Percentiles rank a stretch among this genome's conserved stretches.
Evolutionary conservation across 1,140 invertebrate genomes (phyloP).

Genomic region (Brachionus plicatilis): DNA sequence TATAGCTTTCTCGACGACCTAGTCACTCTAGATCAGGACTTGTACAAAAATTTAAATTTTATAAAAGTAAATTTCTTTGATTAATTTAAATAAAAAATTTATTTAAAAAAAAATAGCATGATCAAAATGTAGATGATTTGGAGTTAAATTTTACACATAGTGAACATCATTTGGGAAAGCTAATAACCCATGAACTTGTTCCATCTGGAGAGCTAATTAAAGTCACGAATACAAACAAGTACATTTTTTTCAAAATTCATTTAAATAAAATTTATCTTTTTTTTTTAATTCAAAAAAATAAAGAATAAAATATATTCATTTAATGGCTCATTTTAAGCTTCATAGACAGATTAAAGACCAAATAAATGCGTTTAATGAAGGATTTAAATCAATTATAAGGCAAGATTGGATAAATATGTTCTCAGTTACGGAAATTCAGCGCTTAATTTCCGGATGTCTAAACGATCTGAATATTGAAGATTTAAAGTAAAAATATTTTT

Average conservation of each 20-base stretch:
- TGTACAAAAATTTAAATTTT: slow-evolving; percentile 91
- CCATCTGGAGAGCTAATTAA: slow-evolving; percentile 84
- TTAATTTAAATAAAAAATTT: background rate
- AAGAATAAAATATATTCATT: slow-evolving; percentile 91
- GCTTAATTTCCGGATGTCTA: slow-evolving; percentile 58
- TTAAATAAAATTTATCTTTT: slow-evolving; percentile 44
- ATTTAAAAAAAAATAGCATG: slow-evolving; percentile 61
- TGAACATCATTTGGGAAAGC: slow-evolving; percentile 79
- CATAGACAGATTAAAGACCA: slow-evolving; percentile 82
- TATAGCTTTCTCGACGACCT: slow-evolving; percentile 96
- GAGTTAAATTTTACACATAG: slow-evolving; percentile 94
- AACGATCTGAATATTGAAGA: slow-evolving; percentile 74
- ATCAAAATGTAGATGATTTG: slow-evolving; percentile 81
- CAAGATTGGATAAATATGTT: slow-evolving; percentile 90
- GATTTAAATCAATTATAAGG: slow-evolving; percentile 90
- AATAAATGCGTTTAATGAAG: slow-evolving; percentile 87
- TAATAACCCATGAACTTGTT: slow-evolving; percentile 64
- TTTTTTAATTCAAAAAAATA: slow-evolving; percentile 42
- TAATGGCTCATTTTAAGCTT: slow-evolving; percentile 97
- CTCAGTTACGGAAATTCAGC: slow-evolving; percentile 82
- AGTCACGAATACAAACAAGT: slow-evolving; percentile 93
- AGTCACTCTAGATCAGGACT: slow-evolving; percentile 86
- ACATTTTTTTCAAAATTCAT: slow-evolving; percentile 22
- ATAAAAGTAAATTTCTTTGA: slow-evolving; percentile 64
- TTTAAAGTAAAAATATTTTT: slow-evolving; percentile 60